Conservation (phyloP, 2,113 vertebrate genomes). For the Chitala chitala region DNA sequence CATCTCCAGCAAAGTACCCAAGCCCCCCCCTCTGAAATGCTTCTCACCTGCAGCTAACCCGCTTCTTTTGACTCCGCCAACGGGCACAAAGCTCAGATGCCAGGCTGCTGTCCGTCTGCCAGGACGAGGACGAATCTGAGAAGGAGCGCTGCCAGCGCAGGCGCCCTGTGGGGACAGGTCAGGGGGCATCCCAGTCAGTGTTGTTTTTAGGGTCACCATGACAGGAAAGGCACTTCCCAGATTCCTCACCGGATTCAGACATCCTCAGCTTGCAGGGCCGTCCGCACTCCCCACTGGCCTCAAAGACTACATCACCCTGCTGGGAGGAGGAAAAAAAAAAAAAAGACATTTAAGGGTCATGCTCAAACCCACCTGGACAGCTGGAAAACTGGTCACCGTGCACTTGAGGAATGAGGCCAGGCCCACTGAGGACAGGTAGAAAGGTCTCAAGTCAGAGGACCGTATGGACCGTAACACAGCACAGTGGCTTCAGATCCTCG, state of each 20-base stretch:
- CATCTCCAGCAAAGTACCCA: background rate
- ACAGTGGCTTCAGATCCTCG: too few species aligned
- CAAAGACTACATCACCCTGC: conserved; percentile 73
- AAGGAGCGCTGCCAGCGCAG: conserved; percentile 79
- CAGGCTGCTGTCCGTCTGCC: conserved; percentile 78
- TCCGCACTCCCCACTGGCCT: conserved; percentile 75
- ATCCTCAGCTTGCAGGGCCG: conserved; percentile 77
- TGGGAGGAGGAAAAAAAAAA: conserved; percentile 58
- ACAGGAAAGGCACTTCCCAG: too few species aligned
- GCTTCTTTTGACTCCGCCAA: conserved; percentile 74
- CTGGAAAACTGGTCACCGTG: too few species aligned
- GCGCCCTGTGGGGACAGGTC: conserved; percentile 57
- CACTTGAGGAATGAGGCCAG: too few species aligned
- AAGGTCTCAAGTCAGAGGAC: too few species aligned
- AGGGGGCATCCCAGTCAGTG: background rate
- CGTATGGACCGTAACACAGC: too few species aligned
- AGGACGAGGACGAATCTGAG: conserved; percentile 64
- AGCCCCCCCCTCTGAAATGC: too few species aligned
- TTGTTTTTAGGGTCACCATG: background rate
- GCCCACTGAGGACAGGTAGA: too few species aligned
- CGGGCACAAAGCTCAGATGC: conserved; percentile 75
- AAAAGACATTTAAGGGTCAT: background rate
- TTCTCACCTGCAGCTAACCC: conserved; percentile 76
- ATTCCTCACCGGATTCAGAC: conserved; percentile 79
- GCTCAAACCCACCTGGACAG: background rate